phyloP scores from a whole-genome alignment of 1,140 invertebrate genomes.

The Meloidogyne hapla region DNA sequence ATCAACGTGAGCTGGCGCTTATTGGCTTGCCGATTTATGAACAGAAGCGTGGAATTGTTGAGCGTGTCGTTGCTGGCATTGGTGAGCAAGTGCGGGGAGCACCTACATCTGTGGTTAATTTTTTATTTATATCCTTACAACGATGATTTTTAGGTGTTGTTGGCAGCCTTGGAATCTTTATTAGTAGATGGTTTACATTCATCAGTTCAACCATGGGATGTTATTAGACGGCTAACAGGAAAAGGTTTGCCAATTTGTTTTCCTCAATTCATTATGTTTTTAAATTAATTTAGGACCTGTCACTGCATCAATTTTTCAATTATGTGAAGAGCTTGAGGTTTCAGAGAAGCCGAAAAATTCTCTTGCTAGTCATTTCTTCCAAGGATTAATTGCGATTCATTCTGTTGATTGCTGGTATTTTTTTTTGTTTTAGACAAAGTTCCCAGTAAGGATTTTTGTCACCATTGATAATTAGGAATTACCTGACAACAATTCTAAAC shows the following conservation, averaged over 20 bases:
- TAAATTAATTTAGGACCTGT: slow-evolving; percentile 38
- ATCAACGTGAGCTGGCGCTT: slow-evolving; percentile 43
- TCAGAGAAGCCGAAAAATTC: slow-evolving; percentile 60
- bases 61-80: slow-evolving; percentile 61
- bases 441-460: background rate
- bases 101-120: slow-evolving; percentile 27
- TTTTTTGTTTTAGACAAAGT: background rate
- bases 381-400: slow-evolving; percentile 47
- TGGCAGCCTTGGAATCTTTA: slow-evolving; percentile 44
- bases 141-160: slow-evolving; percentile 27
- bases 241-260: slow-evolving; percentile 35
- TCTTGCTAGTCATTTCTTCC: slow-evolving; percentile 54
- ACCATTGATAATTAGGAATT: slow-evolving; percentile 14
- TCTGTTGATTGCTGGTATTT: slow-evolving; percentile 30
- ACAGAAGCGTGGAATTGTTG: slow-evolving; percentile 54
- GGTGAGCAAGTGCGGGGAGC: slow-evolving; percentile 56
- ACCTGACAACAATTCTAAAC: no score
- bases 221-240: slow-evolving; percentile 53
- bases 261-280: background rate
- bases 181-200: slow-evolving; percentile 51
- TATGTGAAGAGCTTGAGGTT: slow-evolving; percentile 53
- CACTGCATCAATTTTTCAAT: slow-evolving; percentile 47
- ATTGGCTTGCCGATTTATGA: slow-evolving; percentile 54
- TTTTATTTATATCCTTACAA: background rate
- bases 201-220: slow-evolving; percentile 44